Evolutionary conservation across 2,888 invertebrate genomes (phyloP).

Genomic region (Ormyrus pomaceus): DNA sequence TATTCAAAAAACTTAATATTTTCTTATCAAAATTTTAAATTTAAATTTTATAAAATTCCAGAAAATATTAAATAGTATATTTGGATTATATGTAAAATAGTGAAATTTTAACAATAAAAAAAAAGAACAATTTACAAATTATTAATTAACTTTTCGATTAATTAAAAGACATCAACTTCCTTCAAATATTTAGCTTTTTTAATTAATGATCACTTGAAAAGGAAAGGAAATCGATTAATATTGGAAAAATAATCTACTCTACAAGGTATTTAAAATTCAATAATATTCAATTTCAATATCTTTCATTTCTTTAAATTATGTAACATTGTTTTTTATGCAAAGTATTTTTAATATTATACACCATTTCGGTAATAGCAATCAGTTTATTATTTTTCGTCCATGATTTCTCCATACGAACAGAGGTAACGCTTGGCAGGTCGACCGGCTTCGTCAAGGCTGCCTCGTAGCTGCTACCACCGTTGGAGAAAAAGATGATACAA

Average conservation of each 20-base stretch:
- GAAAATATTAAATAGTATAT: too few relatives aligned
- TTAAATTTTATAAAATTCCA: too few relatives aligned
- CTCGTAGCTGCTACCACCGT: conserved; percentile 48
- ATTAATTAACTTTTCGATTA: too few relatives aligned
- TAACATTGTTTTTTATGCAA: conserved; percentile 59
- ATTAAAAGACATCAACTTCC: too few relatives aligned
- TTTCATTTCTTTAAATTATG: conserved; percentile 57
- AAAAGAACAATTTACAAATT: too few relatives aligned
- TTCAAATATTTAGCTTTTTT: too few relatives aligned
- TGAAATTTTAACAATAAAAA: too few relatives aligned
- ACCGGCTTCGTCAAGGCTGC: conserved; percentile 52
- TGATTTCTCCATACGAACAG: conserved; percentile 67
- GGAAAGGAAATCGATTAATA: neutral
- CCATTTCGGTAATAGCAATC: conserved; percentile 64
- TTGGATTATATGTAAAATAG: too few relatives aligned
- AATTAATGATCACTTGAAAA: too few relatives aligned
- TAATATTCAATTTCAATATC: conserved; percentile 53
- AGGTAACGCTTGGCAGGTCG: conserved; percentile 64
- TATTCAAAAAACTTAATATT: too few relatives aligned
- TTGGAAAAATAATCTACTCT: conserved; percentile 12
- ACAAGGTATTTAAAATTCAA: conserved; percentile 54
- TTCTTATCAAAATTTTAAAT: too few relatives aligned
- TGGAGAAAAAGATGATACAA: conserved; percentile 49
- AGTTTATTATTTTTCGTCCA: conserved; percentile 71
- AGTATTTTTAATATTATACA: conserved; percentile 58